These are phyloP conservation scores for Chrysogorgia sp. DNA, from an alignment of 92 coral and sea anemone species.

Conservation along the genomic window DNA sequence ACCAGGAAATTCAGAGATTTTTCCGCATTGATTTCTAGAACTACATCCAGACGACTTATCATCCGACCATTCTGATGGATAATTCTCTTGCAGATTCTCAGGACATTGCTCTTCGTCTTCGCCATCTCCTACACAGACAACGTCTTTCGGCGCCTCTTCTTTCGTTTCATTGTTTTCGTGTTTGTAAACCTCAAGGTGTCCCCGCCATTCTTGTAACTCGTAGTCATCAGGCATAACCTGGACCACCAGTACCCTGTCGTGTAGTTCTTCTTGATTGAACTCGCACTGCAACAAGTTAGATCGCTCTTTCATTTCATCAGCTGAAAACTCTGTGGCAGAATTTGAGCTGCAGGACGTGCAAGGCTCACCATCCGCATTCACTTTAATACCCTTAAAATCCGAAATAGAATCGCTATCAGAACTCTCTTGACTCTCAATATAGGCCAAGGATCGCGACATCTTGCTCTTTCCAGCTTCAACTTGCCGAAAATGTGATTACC, in stretches of 20 bases:
- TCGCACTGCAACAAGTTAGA: constrained; percentile 7
- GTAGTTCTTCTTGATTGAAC: constrained; percentile 25
- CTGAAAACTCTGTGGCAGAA: not conserved
- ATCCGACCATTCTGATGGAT: not conserved
- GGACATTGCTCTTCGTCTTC: not conserved
- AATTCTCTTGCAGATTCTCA: not conserved
- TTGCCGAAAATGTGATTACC: too few relatives aligned
- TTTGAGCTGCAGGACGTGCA: too few relatives aligned
- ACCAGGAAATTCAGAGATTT: too few relatives aligned
- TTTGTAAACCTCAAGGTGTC: not conserved
- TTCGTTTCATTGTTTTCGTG: not conserved
- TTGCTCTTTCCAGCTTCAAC: too few relatives aligned
- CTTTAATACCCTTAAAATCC: too few relatives aligned
- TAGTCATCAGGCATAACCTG: constrained; percentile 40
- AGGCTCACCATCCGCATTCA: too few relatives aligned
- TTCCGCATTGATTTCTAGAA: not conserved
- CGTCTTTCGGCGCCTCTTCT: not conserved
- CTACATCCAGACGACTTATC: not conserved
- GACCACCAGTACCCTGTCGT: constrained; percentile 16
- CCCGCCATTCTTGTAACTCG: constrained; percentile 15
- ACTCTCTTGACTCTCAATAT: too few relatives aligned
- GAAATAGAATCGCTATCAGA: too few relatives aligned
- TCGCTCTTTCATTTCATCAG: constrained; percentile 8
- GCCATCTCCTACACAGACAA: not conserved
- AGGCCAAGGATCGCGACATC: too few relatives aligned